phyloP scores from a whole-genome alignment of 2,888 invertebrate genomes.

The Spatulosminthurus flaviceps region DNA sequence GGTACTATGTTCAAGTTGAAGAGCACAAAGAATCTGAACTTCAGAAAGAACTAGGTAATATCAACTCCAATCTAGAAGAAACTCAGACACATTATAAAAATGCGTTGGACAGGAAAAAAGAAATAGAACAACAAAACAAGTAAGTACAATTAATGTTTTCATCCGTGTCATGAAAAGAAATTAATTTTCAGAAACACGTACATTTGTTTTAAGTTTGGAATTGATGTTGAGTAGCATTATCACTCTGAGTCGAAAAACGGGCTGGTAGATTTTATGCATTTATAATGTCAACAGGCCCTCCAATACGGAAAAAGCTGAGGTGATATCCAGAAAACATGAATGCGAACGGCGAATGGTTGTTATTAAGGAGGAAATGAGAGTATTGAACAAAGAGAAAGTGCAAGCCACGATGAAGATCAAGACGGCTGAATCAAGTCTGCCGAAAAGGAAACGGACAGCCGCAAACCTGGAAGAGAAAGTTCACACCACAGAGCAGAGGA shows the following conservation, averaged over 20 bases:
- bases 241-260: no score
- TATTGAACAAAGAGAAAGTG: neutral
- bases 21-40: conserved; percentile 37
- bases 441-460: neutral
- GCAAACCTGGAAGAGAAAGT: conserved; percentile 20
- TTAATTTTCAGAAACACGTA: no score
- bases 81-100: conserved; percentile 20
- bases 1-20: conserved; percentile 43
- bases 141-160: conserved; percentile 16
- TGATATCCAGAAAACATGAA: neutral
- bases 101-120: conserved; percentile 21
- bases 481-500: conserved; percentile 16
- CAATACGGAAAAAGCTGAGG: neutral
- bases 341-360: neutral
- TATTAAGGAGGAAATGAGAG: neutral
- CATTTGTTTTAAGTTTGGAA: no score
- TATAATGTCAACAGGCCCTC: conserved; percentile 30
- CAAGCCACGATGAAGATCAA: neutral
- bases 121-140: neutral
- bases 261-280: no score
- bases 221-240: no score
- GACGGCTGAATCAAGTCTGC: neutral
- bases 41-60: conserved; percentile 28
- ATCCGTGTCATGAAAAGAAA: no score
- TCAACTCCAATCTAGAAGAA: neutral